Evolutionary conservation across 2,113 vertebrate genomes (phyloP).

Genomic region (Carettochelys insculpta): DNA sequence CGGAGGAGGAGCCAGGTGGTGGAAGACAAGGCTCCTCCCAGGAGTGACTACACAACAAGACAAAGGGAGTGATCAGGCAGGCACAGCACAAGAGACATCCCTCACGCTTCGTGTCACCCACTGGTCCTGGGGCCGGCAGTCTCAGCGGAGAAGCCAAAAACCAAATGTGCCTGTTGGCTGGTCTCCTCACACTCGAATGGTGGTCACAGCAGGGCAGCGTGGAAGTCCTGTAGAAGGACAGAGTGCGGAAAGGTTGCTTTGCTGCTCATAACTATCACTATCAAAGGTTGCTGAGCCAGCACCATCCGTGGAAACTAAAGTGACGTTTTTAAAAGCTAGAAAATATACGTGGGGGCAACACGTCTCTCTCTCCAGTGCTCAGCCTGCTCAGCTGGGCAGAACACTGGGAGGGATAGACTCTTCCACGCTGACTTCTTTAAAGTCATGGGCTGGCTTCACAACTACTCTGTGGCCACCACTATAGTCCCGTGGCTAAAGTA

Average conservation of each 20-base stretch:
- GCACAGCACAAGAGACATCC: not conserved
- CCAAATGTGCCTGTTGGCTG: not conserved
- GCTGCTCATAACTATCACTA: not conserved
- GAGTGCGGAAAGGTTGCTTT: not conserved
- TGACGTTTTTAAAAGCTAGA: not conserved
- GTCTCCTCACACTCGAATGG: not conserved
- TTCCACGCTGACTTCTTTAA: not conserved
- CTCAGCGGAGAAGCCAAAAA: not conserved
- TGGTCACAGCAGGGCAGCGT: not conserved
- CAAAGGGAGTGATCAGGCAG: not conserved
- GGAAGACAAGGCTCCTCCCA: not conserved
- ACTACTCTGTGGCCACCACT: not conserved
- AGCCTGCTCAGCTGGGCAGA: not conserved
- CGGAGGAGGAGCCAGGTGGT: fast-evolving
- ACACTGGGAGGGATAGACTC: not conserved
- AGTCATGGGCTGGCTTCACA: not conserved
- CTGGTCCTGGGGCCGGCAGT: not conserved
- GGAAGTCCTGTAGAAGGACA: not conserved
- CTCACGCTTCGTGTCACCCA: not conserved
- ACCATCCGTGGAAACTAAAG: not conserved
- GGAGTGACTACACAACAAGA: not conserved
- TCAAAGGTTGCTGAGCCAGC: not conserved
- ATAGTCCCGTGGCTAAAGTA: not conserved
- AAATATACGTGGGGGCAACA: not conserved
- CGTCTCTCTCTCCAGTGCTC: not conserved